A percentile compares a stretch with the other conserved stretches of the same genome.
Evolutionary conservation across 2,113 vertebrate species (phyloP).

Genomic region (Coturnix japonica): DNA sequence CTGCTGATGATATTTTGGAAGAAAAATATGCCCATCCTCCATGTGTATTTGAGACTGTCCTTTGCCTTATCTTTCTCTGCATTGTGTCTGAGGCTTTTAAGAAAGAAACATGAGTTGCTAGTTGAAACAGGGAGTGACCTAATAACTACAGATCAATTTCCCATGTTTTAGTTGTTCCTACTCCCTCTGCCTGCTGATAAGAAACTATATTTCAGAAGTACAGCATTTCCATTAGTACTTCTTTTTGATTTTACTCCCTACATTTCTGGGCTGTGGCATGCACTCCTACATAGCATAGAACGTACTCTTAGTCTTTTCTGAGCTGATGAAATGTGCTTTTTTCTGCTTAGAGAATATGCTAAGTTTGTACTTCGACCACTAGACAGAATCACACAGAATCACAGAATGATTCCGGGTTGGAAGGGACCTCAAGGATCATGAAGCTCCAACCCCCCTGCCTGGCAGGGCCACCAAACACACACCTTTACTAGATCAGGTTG

Average conservation of each 20-base stretch:
- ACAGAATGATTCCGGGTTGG: no score
- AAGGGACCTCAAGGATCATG: no score
- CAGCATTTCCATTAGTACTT: neutral
- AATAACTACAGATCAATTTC: neutral
- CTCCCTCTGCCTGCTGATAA: neutral
- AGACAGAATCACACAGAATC: no score
- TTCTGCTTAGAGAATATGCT: neutral
- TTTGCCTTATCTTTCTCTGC: accelerated
- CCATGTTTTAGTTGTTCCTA: neutral
- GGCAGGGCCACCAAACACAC: no score
- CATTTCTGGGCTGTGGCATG: neutral
- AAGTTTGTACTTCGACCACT: neutral
- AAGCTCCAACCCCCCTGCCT: no score
- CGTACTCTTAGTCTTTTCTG: neutral
- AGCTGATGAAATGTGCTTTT: neutral
- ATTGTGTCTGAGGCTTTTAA: neutral
- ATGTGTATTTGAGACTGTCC: neutral
- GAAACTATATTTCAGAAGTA: neutral
- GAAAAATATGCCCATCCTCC: neutral
- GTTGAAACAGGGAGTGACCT: neutral
- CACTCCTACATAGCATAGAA: neutral
- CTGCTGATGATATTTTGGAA: neutral
- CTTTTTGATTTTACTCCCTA: neutral
- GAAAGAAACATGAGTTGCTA: neutral
- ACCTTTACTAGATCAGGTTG: no score